phyloP scores from a whole-genome alignment of 2,888 invertebrate species.

The Ophion slaviceki region DNA sequence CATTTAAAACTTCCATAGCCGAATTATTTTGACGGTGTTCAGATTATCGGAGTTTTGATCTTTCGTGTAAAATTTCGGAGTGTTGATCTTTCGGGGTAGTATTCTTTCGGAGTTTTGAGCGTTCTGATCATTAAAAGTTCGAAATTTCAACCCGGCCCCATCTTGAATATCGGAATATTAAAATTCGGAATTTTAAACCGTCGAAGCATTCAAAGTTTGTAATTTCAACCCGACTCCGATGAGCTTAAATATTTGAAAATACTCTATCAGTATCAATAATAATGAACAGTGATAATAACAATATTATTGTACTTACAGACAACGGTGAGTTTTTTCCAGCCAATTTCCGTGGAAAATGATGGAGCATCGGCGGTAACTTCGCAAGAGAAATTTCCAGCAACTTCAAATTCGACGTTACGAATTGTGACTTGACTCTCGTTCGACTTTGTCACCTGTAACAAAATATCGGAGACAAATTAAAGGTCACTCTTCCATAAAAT shows the following conservation, averaged over 20 bases:
- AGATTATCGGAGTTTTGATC: too few relatives aligned
- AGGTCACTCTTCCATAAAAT: neutral
- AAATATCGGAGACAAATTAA: neutral
- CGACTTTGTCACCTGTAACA: slow-evolving; percentile 88
- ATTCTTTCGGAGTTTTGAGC: too few relatives aligned
- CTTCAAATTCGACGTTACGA: slow-evolving; percentile 88
- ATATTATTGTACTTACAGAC: slow-evolving; percentile 87
- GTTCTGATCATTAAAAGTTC: too few relatives aligned
- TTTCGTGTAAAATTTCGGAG: too few relatives aligned
- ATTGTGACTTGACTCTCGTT: slow-evolving; percentile 91
- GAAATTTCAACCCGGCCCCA: neutral
- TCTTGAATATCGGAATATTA: neutral
- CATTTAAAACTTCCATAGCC: too few relatives aligned
- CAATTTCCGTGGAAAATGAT: slow-evolving; percentile 88
- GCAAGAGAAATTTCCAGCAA: slow-evolving; percentile 92
- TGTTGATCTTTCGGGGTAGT: too few relatives aligned
- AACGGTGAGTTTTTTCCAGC: slow-evolving; percentile 88
- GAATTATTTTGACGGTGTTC: too few relatives aligned
- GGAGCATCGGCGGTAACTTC: slow-evolving; percentile 91
- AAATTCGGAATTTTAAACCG: neutral
- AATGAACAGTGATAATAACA: neutral
- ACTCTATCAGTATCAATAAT: neutral
- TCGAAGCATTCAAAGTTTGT: too few relatives aligned
- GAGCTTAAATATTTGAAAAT: too few relatives aligned
- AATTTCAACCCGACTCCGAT: too few relatives aligned